Evolutionary conservation across 2,888 invertebrate genomes (phyloP), one percentile per base, ranked within the genome.

Genomic region (Hirtodrosophila histrioides): DNA sequence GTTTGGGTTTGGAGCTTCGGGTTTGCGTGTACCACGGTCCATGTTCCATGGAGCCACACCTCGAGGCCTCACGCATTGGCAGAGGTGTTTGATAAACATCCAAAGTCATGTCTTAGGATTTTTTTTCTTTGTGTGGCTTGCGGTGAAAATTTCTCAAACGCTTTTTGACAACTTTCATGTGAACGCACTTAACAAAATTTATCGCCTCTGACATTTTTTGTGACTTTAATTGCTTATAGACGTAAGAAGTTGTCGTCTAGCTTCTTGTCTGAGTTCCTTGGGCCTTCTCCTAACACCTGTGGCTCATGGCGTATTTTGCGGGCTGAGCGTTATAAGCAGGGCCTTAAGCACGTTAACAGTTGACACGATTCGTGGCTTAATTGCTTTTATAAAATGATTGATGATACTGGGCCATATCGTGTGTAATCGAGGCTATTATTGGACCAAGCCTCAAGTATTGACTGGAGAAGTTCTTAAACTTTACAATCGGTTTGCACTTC

Each of bases 121-220:
- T 73, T 48, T 9, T 43, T 27, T 37, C 8, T 40, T 61, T 46
- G 43, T 63, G 35, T 51, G 61, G 53, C 54, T 61, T 49, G 69
- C 62, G 75, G 83, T 80, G 86, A 69, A 84, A 84, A 86, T 86
- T 86, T 74, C 67, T 86, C 88, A 84, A 84, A 86, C 82, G 63
- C 71, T 86, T 84, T 89, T 89, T 83, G 87, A 89, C 88, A 89
- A 89, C 80, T 81, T 86, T 81, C 74, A 81, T 84, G 79, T 69
- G 74, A 89, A 88, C 85, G 88, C 89, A 88, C 89, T 88, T 89
- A 89, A 86, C 81, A 72, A 78, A 74, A 84, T 88, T 89, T 88
- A 88, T 89, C 89, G 77, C 72, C 63, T 60, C 76, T 69, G 72
- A 78, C 86, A 87, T 77, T 88, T 83, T 88, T 80, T 75, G 84